These are phyloP conservation scores for Caenorhabditis sp. DNA, from an alignment of 2,888 invertebrate genomes.

Conservation along the genomic window DNA sequence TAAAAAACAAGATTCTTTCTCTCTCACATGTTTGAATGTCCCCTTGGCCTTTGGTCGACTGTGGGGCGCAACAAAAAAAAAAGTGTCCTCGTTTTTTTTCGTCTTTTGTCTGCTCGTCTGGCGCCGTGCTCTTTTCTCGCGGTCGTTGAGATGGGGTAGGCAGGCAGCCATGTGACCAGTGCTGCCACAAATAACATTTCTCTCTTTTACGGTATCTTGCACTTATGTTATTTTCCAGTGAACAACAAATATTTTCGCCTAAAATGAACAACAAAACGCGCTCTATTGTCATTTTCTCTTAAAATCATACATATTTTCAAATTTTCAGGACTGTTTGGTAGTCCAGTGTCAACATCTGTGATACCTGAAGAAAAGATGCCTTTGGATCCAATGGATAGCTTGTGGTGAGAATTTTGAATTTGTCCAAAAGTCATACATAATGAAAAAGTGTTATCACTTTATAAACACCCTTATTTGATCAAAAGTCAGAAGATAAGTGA, in stretches of 20 bases:
- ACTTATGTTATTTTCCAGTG: not conserved
- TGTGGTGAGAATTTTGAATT: conserved; percentile 28
- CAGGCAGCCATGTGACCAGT: not conserved
- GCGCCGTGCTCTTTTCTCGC: not conserved
- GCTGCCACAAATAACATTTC: not conserved
- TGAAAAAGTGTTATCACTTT: not conserved
- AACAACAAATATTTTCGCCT: not conserved
- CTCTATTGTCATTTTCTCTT: not conserved
- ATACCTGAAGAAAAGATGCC: conserved; percentile 41
- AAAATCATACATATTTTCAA: not conserved
- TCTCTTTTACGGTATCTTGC: not conserved
- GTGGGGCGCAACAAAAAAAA: not conserved
- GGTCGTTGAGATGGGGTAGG: not conserved
- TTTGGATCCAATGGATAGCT: conserved; percentile 47
- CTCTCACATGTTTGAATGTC: not conserved
- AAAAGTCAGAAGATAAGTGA: conserved; percentile 5
- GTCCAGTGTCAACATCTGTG: conserved; percentile 39
- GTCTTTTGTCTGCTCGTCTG: not conserved
- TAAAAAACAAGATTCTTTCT: not conserved
- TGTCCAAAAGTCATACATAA: not conserved
- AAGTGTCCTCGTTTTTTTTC: not conserved
- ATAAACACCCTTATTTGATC: not conserved
- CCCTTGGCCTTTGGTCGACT: not conserved
- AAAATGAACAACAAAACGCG: too few species aligned
- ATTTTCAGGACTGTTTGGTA: conserved; percentile 41